Percentiles rank a stretch among this genome's conserved stretches.
Conservation (phyloP, 2,797 vertebrate species). For the Morelia viridis region DNA sequence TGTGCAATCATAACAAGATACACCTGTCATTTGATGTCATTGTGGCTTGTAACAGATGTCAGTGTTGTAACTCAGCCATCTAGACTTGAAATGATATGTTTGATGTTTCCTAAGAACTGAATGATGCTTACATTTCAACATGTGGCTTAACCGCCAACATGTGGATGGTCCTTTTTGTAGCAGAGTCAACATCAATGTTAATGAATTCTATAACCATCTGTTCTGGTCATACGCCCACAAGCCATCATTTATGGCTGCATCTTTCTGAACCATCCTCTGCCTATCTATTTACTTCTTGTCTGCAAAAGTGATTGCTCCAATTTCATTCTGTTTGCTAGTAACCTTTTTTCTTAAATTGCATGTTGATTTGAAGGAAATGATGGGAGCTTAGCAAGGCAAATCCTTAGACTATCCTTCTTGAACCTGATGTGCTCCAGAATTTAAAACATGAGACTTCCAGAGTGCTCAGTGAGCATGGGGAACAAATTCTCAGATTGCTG, state of each 20-base stretch:
- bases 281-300: background rate
- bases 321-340: background rate
- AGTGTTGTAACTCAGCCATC: background rate
- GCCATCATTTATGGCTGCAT: background rate
- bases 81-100: background rate
- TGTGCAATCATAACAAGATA: background rate
- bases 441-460: background rate
- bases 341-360: background rate
- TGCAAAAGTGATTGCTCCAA: background rate
- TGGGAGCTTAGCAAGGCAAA: background rate
- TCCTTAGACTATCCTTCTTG: background rate
- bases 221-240: background rate
- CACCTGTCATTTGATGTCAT: background rate
- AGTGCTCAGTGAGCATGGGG: background rate
- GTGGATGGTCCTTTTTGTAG: background rate
- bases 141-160: background rate
- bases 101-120: background rate
- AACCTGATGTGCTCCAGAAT: background rate
- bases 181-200: background rate
- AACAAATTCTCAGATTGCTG: background rate
- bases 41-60: background rate
- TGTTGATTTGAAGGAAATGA: background rate
- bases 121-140: background rate
- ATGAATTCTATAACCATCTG: background rate
- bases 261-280: background rate